Evolutionary conservation across 2,888 invertebrate genomes (phyloP).

Genomic region (Ormyrus rosae): DNA sequence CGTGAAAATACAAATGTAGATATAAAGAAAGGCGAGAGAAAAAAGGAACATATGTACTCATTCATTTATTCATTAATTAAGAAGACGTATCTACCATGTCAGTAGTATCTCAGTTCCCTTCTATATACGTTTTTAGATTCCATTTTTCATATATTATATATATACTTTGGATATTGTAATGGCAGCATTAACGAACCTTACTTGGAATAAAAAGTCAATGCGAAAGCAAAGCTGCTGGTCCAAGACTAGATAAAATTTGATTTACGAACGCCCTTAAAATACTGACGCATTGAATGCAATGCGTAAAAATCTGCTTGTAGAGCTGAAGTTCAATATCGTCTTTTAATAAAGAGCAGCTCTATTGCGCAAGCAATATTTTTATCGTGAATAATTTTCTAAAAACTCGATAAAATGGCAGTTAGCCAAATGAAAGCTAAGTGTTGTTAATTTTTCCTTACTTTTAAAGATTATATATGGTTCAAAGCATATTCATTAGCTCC

Average conservation of each 20-base stretch:
- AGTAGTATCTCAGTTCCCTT: conserved; percentile 36
- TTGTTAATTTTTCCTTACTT: conserved; percentile 57
- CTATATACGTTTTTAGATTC: conserved; percentile 46
- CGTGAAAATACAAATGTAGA: conserved; percentile 46
- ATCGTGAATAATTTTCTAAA: conserved; percentile 55
- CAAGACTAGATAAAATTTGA: conserved; percentile 75
- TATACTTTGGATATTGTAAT: conserved; percentile 59
- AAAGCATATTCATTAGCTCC: conserved; percentile 61
- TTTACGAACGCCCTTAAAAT: conserved; percentile 73
- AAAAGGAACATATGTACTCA: conserved; percentile 53
- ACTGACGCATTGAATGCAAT: conserved; percentile 59
- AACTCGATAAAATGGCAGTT: conserved; percentile 53
- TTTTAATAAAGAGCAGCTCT: conserved; percentile 41
- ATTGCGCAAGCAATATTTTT: conserved; percentile 54
- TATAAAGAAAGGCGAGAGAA: conserved; percentile 50
- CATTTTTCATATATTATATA: conserved; percentile 50
- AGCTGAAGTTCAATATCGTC: conserved; percentile 41
- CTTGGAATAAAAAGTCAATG: conserved; percentile 60
- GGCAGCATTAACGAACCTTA: conserved; percentile 57
- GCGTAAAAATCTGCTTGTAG: conserved; percentile 54
- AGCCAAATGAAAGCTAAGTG: conserved; percentile 49
- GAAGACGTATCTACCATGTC: conserved; percentile 41
- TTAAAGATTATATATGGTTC: conserved; percentile 70
- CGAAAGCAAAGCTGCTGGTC: conserved; percentile 69
- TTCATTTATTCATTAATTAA: conserved; percentile 40